Percentiles rank a stretch among this genome's conserved stretches.
These are phyloP conservation scores for Catharus fuscescens DNA, from an alignment of 2,113 vertebrate genomes.

Conservation along the genomic window DNA sequence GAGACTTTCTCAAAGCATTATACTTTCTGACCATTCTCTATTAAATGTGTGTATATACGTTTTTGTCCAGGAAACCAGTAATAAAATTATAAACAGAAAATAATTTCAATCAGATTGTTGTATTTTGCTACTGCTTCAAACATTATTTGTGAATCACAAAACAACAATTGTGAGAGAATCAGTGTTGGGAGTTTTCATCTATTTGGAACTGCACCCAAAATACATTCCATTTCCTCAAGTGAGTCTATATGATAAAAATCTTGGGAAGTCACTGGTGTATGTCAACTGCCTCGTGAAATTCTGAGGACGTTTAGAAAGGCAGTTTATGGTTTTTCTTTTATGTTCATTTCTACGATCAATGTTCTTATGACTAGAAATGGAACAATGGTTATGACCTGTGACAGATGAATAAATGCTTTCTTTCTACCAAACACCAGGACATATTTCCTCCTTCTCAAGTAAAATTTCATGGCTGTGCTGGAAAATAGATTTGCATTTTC, in stretches of 20 bases:
- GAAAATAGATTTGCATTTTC: slow-evolving; percentile 18
- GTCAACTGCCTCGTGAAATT: neutral
- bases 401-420: neutral
- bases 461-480: neutral
- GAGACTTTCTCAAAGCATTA: neutral
- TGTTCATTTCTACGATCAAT: neutral
- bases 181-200: neutral
- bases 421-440: slow-evolving; percentile 13
- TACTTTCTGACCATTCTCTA: neutral
- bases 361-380: neutral
- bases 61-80: neutral
- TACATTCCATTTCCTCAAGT: neutral
- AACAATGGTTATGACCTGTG: slow-evolving; percentile 38
- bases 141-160: neutral
- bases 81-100: neutral
- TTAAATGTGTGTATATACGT: neutral
- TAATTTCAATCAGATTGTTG: neutral
- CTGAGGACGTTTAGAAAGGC: neutral
- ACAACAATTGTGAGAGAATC: neutral
- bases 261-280: neutral
- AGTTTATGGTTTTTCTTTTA: neutral
- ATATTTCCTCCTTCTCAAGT: slow-evolving; percentile 9
- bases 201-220: neutral
- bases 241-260: neutral
- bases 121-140: neutral